A percentile compares a stretch with the other conserved stretches of the same genome.
Conservation (phyloP, 37 sponge, comb jelly and placozoan species). For the Cliona cf. orientalis region DNA sequence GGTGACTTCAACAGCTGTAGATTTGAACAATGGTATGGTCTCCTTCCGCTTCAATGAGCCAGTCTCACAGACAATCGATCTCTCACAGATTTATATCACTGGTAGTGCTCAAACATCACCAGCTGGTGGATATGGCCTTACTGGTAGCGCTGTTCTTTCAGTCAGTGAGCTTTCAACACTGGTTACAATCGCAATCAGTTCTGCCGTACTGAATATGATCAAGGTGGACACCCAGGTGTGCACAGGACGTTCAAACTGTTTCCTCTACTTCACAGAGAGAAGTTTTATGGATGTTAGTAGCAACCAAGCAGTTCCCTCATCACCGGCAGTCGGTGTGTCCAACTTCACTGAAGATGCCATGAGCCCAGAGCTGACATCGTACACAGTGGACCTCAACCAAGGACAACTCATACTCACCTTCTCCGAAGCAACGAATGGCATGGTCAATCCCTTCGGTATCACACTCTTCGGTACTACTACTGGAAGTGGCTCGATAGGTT, state of each 20-base stretch:
- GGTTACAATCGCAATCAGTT: neutral
- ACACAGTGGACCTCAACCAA: conserved; percentile 16
- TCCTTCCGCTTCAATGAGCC: neutral
- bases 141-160: neutral
- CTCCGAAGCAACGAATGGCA: conserved; percentile 10
- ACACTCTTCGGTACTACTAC: neutral
- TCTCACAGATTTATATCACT: neutral
- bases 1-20: neutral
- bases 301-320: neutral
- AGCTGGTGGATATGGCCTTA: neutral
- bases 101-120: conserved; percentile 1
- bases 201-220: neutral
- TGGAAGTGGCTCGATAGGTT: neutral
- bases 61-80: neutral
- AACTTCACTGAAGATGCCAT: neutral
- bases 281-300: conserved; percentile 16
- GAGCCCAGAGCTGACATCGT: neutral
- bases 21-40: neutral
- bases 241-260: neutral
- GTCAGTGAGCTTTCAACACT: neutral
- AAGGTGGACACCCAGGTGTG: conserved; percentile 17
- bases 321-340: neutral
- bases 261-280: neutral
- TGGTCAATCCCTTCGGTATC: neutral
- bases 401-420: conserved; percentile 17